Evolutionary conservation across 2,113 vertebrate species (phyloP).

Genomic region (Toxostoma redivivum): DNA sequence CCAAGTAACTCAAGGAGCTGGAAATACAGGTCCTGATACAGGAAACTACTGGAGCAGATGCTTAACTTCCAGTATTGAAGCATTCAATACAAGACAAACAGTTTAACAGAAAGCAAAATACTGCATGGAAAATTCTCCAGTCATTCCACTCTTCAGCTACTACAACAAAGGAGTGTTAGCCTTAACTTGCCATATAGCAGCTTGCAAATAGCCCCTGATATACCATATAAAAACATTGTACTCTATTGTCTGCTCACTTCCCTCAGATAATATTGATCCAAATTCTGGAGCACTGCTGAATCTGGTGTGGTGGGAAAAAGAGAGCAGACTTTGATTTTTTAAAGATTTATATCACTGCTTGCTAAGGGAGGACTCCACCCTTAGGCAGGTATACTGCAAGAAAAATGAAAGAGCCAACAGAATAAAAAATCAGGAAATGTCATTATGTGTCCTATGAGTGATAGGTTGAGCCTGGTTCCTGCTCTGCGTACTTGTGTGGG

Average conservation of each 20-base stretch:
- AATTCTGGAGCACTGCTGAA: not conserved
- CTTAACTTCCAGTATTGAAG: not conserved
- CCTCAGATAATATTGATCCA: not conserved
- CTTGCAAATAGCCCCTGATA: not conserved
- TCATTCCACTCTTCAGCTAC: not conserved
- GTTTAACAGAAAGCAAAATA: not conserved
- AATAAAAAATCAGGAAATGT: not conserved
- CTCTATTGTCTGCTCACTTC: not conserved
- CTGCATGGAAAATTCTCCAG: not conserved
- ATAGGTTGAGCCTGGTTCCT: accelerated
- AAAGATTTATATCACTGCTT: not conserved
- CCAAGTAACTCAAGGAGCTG: not conserved
- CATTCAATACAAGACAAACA: not conserved
- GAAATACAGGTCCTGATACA: not conserved
- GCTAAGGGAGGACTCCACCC: not conserved
- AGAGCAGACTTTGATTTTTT: not conserved
- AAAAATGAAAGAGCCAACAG: not conserved
- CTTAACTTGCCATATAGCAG: not conserved
- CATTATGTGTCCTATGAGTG: not conserved
- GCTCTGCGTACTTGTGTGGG: not conserved
- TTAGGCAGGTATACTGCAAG: not conserved
- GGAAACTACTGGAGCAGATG: not conserved
- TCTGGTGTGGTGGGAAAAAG: not conserved
- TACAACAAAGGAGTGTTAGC: not conserved
- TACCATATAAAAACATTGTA: not conserved